A percentile compares a stretch with the other conserved stretches of the same genome.
These are phyloP conservation scores for Frieseomelitta varia DNA, from an alignment of 1,140 invertebrate genomes.

Conservation along the genomic window DNA sequence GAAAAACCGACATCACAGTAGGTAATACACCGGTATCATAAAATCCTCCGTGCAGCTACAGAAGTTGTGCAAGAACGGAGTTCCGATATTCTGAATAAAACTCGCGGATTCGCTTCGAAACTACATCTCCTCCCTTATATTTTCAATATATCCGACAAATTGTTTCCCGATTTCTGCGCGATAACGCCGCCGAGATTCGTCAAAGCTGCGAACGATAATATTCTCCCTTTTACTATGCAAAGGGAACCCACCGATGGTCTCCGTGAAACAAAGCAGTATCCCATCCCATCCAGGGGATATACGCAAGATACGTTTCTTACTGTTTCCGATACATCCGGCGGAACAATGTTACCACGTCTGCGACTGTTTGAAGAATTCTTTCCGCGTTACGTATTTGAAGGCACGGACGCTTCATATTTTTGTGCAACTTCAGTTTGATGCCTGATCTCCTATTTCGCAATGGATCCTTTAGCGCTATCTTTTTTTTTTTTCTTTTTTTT, in stretches of 20 bases:
- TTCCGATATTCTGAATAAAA: neutral
- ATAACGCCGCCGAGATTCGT: neutral
- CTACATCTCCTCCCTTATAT: neutral
- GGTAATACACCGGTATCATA: neutral
- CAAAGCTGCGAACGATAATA: conserved; percentile 5
- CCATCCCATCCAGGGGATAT: too few relatives aligned
- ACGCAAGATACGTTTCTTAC: neutral
- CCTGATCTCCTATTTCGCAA: too few relatives aligned
- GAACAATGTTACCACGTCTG: neutral
- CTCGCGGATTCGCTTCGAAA: neutral
- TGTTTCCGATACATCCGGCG: neutral
- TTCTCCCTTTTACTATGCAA: neutral
- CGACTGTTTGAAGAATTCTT: neutral
- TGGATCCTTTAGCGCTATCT: too few relatives aligned
- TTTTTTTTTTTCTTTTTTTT: too few relatives aligned
- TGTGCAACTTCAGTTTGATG: too few relatives aligned
- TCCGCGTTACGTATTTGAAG: too few relatives aligned
- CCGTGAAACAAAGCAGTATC: neutral
- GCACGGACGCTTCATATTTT: neutral
- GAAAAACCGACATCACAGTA: too few relatives aligned
- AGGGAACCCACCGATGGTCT: neutral
- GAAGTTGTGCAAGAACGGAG: neutral
- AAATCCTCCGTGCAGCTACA: neutral
- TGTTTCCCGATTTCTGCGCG: neutral
- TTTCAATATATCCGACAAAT: conserved; percentile 2